Evolutionary conservation across 2,888 invertebrate genomes (phyloP), one percentile per base, ranked within the genome.

Genomic region (Nomada ruficornis): DNA sequence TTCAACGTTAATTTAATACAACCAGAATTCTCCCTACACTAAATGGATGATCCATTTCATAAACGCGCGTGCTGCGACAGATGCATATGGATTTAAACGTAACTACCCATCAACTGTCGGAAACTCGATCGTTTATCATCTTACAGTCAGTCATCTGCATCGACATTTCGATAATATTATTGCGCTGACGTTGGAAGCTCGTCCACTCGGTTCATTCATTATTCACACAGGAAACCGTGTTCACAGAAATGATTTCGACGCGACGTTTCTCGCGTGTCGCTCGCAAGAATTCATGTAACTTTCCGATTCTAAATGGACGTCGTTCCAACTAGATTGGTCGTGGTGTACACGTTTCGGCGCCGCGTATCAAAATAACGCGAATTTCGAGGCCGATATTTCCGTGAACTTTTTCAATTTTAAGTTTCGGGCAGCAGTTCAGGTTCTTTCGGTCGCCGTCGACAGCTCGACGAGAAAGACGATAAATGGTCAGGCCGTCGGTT

Each of bases 321-420:
- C 36, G 26, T 72, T 60, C 26, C 67, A 23, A 4, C 44, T 1
- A 26, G 63, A 72, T 64, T 64, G 72, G 73, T 29, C 63, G 57
- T 3, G 11, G 50, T 23, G 76, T 44, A 42, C 23, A 57, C 23
- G 69, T 47, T 77, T 73, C 20, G 23, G 18, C n/a, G 42, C 13
- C 36, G 13, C 20, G 65, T 67, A 68, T 75, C 78, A 52, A 68
- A 78, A 78, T 78, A 77, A 68, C 20, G 63, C 77, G 68, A 78
- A 78, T 77, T 77, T 69, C 77, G 60, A 60, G 65, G 15, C 79
- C 60, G 65, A 59, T 52, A 59, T 79, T 79, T 29, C 64, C 18
- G n/a, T 60, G 64, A 79, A 71, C 78, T 78, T 78, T 78, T 78
- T 76, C 78, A 78, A 78, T 78, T 78, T 76, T 26, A 78, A 78